Evolutionary conservation across 2,797 vertebrate species (phyloP), one percentile per base, ranked within the genome.

Genomic region (Centroberyx gerrardi): DNA sequence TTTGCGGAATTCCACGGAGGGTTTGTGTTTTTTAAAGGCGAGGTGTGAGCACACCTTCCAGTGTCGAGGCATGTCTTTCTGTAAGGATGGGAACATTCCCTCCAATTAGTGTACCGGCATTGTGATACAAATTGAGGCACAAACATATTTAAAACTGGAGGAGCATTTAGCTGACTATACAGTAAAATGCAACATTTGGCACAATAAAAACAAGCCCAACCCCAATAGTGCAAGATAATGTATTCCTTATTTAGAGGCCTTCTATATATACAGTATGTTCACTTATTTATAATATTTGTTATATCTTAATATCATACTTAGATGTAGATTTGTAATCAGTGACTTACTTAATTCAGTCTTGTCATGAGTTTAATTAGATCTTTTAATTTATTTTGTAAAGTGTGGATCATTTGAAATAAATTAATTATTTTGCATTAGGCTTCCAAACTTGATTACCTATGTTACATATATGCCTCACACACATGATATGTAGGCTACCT

Each of bases 1-100:
- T 78, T 81, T 72, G 58, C 76, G 68, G 80, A 86, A 90, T 92
- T 88, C 90, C 76, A 81, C 74, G 38, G 86, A 90, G 88, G 87
- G 52, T 70, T 77, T 78, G 5, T 83, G 73, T 89, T 84, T 91
- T 68, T 83, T 83, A 80, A 85, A 84, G 64, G 78, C 36, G 65
- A 90, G 77, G 85, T 71, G 72, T 81, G 89, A 84, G 74, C 87
- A 78, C 77, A 83, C 69, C 82, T 86, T 88, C 74, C 78, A 86
- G 73, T 60, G 42, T 65, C 48, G 62, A 82, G 78, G 58, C 40
- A 68, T 52, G 68, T 62, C 48, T 75, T 88, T 90, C 73, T 54
- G 76, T 75, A 52, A 74, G 17, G 70, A 86, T 55, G 69, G 68
- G 61, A 83, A 71, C 72, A 87, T 83, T 79, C 62, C 71, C 78